Evolutionary conservation across 2,888 invertebrate genomes (phyloP), one percentile per base, ranked within the genome.

Genomic region (Dynastes maya): DNA sequence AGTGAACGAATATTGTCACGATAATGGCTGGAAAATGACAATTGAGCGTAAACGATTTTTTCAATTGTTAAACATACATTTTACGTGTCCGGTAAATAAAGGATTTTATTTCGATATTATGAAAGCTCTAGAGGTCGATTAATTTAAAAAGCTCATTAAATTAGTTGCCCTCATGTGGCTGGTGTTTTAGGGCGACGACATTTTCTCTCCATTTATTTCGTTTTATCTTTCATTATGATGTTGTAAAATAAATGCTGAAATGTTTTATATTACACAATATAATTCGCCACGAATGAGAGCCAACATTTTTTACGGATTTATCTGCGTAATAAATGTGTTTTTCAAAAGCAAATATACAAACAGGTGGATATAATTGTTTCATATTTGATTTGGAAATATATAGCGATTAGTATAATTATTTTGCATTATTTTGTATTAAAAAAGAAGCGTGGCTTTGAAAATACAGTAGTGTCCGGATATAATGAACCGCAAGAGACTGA

Each of bases 141-240:
- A 63, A 32, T 63, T 63, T 63, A 63, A 63, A 63, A 63, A 63
- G 8, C 29, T 11, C 63, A 63, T 63, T 63, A 63, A 63, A 63
- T 63, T 29, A 63, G 63, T 32, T 63, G 11, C 32, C 2, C 63
- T 63, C 63, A 11, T 27, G 29, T 32, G 22, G 27, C 61, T 11
- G 8, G 9, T 61, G 13, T 63, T 29, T 63, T 32, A 32, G 32
- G 13, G 63, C 32, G 32, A 2, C 16, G 27, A 63, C 63, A 29
- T 63, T 32, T 63, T 32, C 32, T 2, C 32, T 27, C 27, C 61
- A 22, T 61, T 29, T 61, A 22, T 61, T 61, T 32, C 63, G 13
- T 63, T 63, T 63, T 63, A 58, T 58, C 55, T 58, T 58, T 27
- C 22, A 58, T 58, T 22, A 63, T 6, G 63, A 32, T 27, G 32